These are phyloP conservation scores for Drosophila lutescens DNA, from an alignment of 2,888 invertebrate species.

Conservation along the genomic window DNA sequence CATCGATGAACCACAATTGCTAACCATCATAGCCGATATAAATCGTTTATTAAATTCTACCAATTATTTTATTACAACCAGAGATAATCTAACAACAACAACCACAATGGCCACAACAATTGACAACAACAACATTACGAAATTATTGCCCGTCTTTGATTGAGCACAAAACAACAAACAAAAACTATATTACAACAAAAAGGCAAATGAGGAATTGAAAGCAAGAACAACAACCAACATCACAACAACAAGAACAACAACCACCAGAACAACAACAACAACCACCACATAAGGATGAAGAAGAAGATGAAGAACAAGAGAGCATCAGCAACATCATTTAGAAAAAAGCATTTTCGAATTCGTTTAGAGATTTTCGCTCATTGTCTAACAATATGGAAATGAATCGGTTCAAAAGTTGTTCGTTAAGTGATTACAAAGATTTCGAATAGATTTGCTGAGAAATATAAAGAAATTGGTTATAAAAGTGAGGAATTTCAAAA, in stretches of 20 bases:
- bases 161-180: slow-evolving; percentile 40
- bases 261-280: slow-evolving; percentile 22
- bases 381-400: neutral
- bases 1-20: slow-evolving; percentile 82
- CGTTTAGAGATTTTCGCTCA: neutral
- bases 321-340: slow-evolving; percentile 26
- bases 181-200: slow-evolving; percentile 6
- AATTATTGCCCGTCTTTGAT: slow-evolving; percentile 76
- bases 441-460: neutral
- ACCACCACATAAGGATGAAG: slow-evolving; percentile 15
- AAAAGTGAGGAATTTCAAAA: neutral
- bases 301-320: slow-evolving; percentile 8
- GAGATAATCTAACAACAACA: slow-evolving; percentile 80
- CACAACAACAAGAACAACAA: slow-evolving; percentile 32
- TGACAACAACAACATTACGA: slow-evolving; percentile 74
- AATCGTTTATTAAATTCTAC: slow-evolving; percentile 84
- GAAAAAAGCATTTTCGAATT: slow-evolving; percentile 15
- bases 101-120: slow-evolving; percentile 53
- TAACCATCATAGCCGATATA: slow-evolving; percentile 81
- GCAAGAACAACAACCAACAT: slow-evolving; percentile 16
- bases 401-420: slow-evolving; percentile 23
- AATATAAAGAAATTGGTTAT: neutral
- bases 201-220: slow-evolving; percentile 27
- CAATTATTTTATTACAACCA: slow-evolving; percentile 84
- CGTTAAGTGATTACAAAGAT: neutral